Evolutionary conservation across 2,113 vertebrate species (phyloP).

Genomic region (Rhea pennata): DNA sequence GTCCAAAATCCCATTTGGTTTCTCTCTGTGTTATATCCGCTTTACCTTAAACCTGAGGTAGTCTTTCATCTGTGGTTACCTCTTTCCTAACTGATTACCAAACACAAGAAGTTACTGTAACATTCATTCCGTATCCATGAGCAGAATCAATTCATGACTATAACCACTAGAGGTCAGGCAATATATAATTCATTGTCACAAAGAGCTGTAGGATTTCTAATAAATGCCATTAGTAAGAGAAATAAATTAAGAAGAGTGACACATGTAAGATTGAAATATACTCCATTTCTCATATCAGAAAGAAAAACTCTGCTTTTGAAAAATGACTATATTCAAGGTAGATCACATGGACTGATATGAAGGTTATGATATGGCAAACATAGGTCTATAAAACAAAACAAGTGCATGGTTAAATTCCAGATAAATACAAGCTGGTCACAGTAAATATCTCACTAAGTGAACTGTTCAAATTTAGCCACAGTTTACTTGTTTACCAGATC

Average conservation of each 20-base stretch:
- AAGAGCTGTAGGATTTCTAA: not conserved
- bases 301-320: not conserved
- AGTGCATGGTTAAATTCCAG: not conserved
- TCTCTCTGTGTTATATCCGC: not conserved
- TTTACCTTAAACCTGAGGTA: not conserved
- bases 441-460: not conserved
- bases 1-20: not conserved
- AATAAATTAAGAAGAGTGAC: not conserved
- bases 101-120: not conserved
- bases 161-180: slow-evolving; percentile 64
- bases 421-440: not conserved
- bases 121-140: accelerated
- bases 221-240: not conserved
- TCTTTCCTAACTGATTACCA: not conserved
- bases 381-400: not conserved
- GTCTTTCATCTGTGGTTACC: not conserved
- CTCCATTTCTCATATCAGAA: not conserved
- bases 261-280: not conserved
- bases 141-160: not conserved
- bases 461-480: not conserved
- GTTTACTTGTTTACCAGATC: not conserved
- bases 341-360: not conserved
- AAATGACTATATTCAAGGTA: not conserved
- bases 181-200: not conserved
- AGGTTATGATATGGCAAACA: not conserved